These are phyloP conservation scores for Scelioninae gen. 1 DNA, from an alignment of 2,888 invertebrate species.

Conservation along the genomic window DNA sequence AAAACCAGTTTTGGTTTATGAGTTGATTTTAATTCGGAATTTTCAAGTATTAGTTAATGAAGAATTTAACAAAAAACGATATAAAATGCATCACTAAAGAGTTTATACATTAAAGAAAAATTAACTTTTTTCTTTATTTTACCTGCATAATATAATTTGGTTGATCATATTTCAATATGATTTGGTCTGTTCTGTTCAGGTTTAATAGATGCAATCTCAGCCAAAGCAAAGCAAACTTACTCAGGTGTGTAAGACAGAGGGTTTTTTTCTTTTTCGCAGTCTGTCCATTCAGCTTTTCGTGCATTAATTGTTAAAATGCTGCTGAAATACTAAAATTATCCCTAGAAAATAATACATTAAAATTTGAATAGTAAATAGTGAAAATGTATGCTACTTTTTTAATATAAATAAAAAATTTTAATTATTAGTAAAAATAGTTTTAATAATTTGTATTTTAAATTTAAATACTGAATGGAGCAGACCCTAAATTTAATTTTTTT, in stretches of 20 bases:
- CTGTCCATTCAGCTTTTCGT: conserved; percentile 83
- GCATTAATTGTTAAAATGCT: conserved; percentile 23
- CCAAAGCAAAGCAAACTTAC: conserved; percentile 83
- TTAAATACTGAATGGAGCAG: conserved; percentile 83
- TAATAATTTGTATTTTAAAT: conserved; percentile 21
- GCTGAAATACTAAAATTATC: conserved; percentile 44
- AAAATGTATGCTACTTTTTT: not conserved
- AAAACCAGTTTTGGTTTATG: no score
- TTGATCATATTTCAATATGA: conserved; percentile 72
- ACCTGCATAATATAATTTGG: conserved; percentile 57
- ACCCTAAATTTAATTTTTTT: conserved; percentile 66
- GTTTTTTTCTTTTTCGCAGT: conserved; percentile 68
- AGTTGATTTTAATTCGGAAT: no score
- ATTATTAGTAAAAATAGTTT: not conserved
- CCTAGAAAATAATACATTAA: no score
- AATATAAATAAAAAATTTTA: not conserved
- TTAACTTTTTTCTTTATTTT: conserved; percentile 31
- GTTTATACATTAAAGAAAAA: conserved; percentile 24
- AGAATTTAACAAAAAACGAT: no score
- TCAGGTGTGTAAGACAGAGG: conserved; percentile 82
- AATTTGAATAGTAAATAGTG: no score
- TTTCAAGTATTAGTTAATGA: no score
- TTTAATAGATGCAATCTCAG: conserved; percentile 82
- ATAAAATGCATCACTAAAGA: no score
- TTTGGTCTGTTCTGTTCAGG: conserved; percentile 85